These are phyloP conservation scores for Patella vulgata DNA, from an alignment of 1,140 invertebrate species.

Conservation along the genomic window DNA sequence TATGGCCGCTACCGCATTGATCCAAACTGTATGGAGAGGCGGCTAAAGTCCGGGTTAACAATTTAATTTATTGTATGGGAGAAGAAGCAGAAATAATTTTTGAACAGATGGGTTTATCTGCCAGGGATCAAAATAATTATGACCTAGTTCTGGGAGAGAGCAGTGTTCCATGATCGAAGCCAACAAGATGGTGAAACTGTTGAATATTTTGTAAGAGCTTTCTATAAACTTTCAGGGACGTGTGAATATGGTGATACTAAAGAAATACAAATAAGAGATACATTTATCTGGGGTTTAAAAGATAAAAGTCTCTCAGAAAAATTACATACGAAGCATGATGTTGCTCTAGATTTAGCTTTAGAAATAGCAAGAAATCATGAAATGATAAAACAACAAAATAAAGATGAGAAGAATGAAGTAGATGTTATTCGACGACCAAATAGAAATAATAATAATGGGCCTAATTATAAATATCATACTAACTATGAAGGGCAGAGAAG, in stretches of 20 bases:
- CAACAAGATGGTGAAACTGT: slow-evolving; percentile 1
- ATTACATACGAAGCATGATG: slow-evolving; percentile 5
- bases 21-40: too few species aligned
- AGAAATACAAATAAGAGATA: slow-evolving; percentile 2
- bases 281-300: slow-evolving; percentile 1
- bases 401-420: slow-evolving; percentile 1
- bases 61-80: too few species aligned
- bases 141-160: background rate
- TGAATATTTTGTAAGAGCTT: slow-evolving; percentile 9
- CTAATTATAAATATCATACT: background rate
- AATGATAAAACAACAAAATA: background rate
- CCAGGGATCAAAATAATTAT: background rate
- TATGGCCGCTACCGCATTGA: too few species aligned
- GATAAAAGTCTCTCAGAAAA: background rate
- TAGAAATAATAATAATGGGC: too few species aligned
- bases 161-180: background rate
- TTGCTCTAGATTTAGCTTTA: background rate
- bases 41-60: too few species aligned
- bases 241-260: slow-evolving; percentile 6
- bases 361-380: slow-evolving; percentile 1
- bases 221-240: background rate
- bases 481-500: background rate
- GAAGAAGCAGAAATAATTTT: background rate
- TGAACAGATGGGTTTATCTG: background rate
- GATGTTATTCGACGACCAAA: background rate